Base-by-base conservation (phyloP, 1,140 invertebrate genomes). In the Polypedilum pembai region DNA sequence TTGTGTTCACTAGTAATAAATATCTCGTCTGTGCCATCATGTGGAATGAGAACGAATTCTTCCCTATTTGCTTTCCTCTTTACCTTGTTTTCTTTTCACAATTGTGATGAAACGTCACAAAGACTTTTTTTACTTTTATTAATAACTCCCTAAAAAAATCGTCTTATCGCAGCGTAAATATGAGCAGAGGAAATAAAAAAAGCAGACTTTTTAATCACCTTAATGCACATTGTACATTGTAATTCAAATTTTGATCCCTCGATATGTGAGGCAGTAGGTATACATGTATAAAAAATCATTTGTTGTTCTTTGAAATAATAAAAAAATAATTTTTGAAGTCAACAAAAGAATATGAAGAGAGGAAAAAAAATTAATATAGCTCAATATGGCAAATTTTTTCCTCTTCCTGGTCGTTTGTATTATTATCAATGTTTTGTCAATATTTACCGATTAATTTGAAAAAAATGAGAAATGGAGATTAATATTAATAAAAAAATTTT, bases 181-280 rank as follows among this genome's bases (percentile, higher is more conserved):
- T 33, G 24, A 56, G 45, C 12, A 56, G 15, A 21, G 65, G 18
- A 7, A 66, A 66, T 10, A 66, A 66, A 17, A 20, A 18, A 69
- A 69, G 17, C 65, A 69, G 65, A 69, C 65, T 69, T 69, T 69
- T 69, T 69, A 69, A 69, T 69, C 65, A 69, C 65, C 65, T 69
- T 69, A 69, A 69, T 69, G 65, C 20, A 56, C 45, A 69, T 69
- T 69, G 17, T 69, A 21, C 45, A 12, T n/a, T 15, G 12, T 56
- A 56, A 12, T 56, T 56, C 45, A n/a, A 56, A 56, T n/a, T n/a
- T n/a, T 56, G 3, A n/a, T 15, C n/a, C 45, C 45, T 56, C n/a
- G 45, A 33, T 33, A 33, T 33, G 24, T 33, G 24, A 33, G 24
- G 24, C 24, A 33, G 24, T 33, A 33, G 24, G 24, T 33, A n/a